Conservation (phyloP, 2,113 vertebrate species). For the Cichladusa arquata region DNA sequence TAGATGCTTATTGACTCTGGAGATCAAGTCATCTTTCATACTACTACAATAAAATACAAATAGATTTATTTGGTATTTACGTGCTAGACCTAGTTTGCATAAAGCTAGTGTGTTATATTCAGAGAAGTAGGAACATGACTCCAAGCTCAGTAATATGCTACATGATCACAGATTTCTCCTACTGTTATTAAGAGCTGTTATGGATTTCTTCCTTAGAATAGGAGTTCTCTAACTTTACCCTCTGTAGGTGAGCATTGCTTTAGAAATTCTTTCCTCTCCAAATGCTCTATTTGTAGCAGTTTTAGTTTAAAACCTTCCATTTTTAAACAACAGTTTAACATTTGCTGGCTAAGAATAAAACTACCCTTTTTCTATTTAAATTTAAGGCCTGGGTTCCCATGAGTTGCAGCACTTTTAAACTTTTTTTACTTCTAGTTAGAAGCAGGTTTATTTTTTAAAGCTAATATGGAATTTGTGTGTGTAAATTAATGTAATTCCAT, state of each 20-base stretch:
- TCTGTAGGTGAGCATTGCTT: background rate
- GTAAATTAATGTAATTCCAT: background rate
- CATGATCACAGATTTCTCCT: conserved; percentile 11
- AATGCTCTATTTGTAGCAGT: background rate
- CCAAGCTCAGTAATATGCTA: conserved; percentile 53
- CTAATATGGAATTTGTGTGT: conserved; percentile 14
- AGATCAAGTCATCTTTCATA: background rate
- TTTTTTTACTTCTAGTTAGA: conserved; percentile 3
- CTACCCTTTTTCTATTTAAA: background rate
- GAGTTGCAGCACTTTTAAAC: background rate
- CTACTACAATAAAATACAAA: conserved; percentile 1
- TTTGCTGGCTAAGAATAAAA: conserved; percentile 32
- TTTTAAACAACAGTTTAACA: conserved; percentile 2
- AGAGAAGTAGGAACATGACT: conserved; percentile 23
- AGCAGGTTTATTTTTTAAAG: conserved; percentile 40
- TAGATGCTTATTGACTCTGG: background rate
- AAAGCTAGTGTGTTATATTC: conserved; percentile 40
- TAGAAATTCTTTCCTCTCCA: background rate
- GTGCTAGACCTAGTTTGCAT: conserved; percentile 33
- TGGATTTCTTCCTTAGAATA: background rate
- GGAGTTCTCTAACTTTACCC: background rate
- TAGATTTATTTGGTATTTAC: conserved; percentile 38
- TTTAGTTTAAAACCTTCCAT: background rate
- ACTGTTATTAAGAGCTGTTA: conserved; percentile 18
- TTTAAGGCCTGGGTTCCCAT: conserved; percentile 14